phyloP scores from a whole-genome alignment of 2,888 invertebrate genomes.

The Synanthedon tipuliformis region DNA sequence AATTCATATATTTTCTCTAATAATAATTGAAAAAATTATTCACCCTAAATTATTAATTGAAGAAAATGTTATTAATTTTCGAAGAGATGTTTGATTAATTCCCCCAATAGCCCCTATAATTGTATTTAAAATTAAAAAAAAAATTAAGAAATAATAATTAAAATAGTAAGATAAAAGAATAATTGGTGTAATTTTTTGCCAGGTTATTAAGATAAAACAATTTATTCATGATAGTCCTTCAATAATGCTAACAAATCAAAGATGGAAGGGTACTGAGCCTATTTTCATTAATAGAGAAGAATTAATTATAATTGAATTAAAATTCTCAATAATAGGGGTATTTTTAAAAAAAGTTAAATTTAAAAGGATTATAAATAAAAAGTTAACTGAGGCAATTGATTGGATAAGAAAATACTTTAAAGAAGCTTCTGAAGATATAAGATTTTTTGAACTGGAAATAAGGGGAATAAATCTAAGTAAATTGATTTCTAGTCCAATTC shows the following conservation, averaged over 20 bases:
- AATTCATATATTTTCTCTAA: slow-evolving; percentile 55
- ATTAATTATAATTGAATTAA: slow-evolving; percentile 37
- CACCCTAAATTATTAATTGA: slow-evolving; percentile 75
- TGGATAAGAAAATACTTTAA: slow-evolving; percentile 73
- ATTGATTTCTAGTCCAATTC: slow-evolving; percentile 76
- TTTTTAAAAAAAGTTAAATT: slow-evolving; percentile 24
- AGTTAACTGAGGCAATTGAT: slow-evolving; percentile 68
- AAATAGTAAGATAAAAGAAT: slow-evolving; percentile 61
- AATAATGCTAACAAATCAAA: slow-evolving; percentile 71
- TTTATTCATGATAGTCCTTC: slow-evolving; percentile 71
- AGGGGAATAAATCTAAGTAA: slow-evolving; percentile 71
- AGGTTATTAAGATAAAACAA: slow-evolving; percentile 68
- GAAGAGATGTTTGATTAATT: slow-evolving; percentile 65
- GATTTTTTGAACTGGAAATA: slow-evolving; percentile 60
- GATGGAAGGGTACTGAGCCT: slow-evolving; percentile 70
- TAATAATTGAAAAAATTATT: slow-evolving; percentile 55
- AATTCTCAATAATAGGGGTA: slow-evolving; percentile 13
- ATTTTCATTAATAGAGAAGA: slow-evolving; percentile 65
- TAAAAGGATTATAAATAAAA: slow-evolving; percentile 59
- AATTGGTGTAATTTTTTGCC: slow-evolving; percentile 75
- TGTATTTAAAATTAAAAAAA: slow-evolving; percentile 52
- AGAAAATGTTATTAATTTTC: slow-evolving; percentile 72
- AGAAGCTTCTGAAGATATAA: slow-evolving; percentile 62
- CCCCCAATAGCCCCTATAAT: slow-evolving; percentile 64
- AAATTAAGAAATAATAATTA: slow-evolving; percentile 45